These are phyloP conservation scores for Odontocolon sp. DNA, from an alignment of 2,888 invertebrate genomes.

Conservation along the genomic window DNA sequence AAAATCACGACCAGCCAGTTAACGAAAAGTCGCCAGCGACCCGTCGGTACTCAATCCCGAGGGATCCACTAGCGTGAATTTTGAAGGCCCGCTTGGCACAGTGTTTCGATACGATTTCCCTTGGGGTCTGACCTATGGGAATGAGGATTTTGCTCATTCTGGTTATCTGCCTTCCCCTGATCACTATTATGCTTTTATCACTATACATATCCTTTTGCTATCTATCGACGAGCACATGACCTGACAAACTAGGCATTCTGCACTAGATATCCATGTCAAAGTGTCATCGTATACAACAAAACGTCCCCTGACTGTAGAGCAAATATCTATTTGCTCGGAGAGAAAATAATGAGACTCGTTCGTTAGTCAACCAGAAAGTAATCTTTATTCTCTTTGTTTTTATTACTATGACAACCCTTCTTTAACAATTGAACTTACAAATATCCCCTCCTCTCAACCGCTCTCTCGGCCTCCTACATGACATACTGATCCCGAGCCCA, in stretches of 20 bases:
- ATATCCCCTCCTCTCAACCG: no score
- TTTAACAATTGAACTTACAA: no score
- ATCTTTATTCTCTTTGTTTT: no score
- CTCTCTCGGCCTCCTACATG: no score
- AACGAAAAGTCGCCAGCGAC: slow-evolving; percentile 6
- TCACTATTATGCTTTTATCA: slow-evolving; percentile 2
- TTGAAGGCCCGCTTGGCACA: slow-evolving; percentile 62
- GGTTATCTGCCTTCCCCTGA: slow-evolving; percentile 25
- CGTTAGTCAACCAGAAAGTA: no score
- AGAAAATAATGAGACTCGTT: no score
- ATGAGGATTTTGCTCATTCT: slow-evolving; percentile 33
- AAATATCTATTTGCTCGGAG: no score
- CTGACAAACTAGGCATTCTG: not conserved
- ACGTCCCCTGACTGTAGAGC: not conserved
- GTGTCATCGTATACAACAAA: not conserved
- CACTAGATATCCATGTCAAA: not conserved
- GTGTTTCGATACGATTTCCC: slow-evolving; percentile 72
- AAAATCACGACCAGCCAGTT: slow-evolving; percentile 46
- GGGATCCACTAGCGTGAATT: slow-evolving; percentile 62
- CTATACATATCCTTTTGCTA: slow-evolving; percentile 46
- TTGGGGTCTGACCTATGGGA: slow-evolving; percentile 59
- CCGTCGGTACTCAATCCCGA: slow-evolving; percentile 4
- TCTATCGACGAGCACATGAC: slow-evolving; percentile 39
- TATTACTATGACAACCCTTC: no score
- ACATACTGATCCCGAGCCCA: no score